A percentile compares a stretch with the other conserved stretches of the same genome.
Conservation (phyloP, 2,113 vertebrate genomes). For the Taurulus bubalis region DNA sequence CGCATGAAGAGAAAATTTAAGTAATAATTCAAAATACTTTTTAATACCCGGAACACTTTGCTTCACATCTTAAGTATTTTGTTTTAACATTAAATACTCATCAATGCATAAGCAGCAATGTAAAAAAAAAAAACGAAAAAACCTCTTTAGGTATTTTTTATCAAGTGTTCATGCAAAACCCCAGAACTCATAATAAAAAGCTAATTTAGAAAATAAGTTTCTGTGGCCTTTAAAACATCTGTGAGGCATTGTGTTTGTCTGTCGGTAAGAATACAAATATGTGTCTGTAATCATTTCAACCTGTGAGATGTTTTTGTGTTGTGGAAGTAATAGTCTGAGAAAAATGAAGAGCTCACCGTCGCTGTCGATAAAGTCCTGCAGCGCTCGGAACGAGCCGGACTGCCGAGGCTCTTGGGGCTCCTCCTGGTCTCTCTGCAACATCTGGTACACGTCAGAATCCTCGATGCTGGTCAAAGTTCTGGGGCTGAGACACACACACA, state of each 20-base stretch:
- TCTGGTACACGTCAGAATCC: constrained; percentile 94
- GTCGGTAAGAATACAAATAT: not conserved
- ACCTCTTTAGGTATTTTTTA: not conserved
- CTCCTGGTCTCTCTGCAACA: constrained; percentile 89
- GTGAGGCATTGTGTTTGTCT: not conserved
- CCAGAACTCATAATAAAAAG: not conserved
- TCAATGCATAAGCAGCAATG: not conserved
- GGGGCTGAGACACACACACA: constrained; percentile 80
- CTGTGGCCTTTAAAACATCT: not conserved
- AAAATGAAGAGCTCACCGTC: constrained; percentile 84
- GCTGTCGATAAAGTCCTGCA: constrained; percentile 93
- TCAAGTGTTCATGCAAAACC: not conserved
- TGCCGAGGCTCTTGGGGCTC: constrained; percentile 89
- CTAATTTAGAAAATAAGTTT: not conserved
- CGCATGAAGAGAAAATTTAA: not conserved
- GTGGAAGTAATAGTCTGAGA: not conserved
- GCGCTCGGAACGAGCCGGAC: constrained; percentile 95
- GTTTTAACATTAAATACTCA: not conserved
- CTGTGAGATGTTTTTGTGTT: not conserved
- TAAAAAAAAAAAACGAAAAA: not conserved
- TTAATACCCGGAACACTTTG: not conserved
- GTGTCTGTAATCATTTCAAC: not conserved
- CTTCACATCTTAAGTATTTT: not conserved
- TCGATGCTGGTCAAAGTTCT: constrained; percentile 82
- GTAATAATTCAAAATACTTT: not conserved